These are phyloP conservation scores for Sarcoramphus papa DNA, from an alignment of 2,797 vertebrate genomes.

Conservation along the genomic window DNA sequence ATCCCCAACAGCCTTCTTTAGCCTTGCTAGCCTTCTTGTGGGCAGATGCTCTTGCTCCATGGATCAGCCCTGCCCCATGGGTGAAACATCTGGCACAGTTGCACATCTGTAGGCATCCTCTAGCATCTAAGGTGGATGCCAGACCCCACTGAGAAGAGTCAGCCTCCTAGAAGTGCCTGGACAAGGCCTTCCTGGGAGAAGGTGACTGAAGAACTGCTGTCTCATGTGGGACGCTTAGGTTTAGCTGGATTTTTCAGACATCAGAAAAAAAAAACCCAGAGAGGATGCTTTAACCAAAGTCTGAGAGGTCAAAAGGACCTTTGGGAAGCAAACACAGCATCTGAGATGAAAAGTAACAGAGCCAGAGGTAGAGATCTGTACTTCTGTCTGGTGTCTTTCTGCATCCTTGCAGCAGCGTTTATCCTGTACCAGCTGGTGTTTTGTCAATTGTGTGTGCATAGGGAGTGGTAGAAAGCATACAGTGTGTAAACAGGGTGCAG, in stretches of 20 bases:
- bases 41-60: background rate
- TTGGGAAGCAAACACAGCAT: background rate
- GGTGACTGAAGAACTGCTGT: background rate
- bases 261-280: background rate
- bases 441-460: slow-evolving; percentile 22
- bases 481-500: background rate
- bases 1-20: background rate
- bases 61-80: background rate
- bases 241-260: background rate
- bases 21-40: background rate
- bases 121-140: background rate
- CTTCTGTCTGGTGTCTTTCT: background rate
- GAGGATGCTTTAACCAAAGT: background rate
- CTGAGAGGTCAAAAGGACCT: background rate
- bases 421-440: slow-evolving; percentile 20
- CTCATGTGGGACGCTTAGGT: background rate
- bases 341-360: background rate
- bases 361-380: background rate
- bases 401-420: background rate
- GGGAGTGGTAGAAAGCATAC: background rate
- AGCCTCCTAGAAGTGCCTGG: background rate
- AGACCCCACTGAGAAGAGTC: background rate
- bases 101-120: background rate
- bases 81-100: background rate
- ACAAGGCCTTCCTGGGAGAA: background rate